These are phyloP conservation scores for Lamprotornis superbus DNA, from an alignment of 2,113 vertebrate genomes.

Conservation along the genomic window DNA sequence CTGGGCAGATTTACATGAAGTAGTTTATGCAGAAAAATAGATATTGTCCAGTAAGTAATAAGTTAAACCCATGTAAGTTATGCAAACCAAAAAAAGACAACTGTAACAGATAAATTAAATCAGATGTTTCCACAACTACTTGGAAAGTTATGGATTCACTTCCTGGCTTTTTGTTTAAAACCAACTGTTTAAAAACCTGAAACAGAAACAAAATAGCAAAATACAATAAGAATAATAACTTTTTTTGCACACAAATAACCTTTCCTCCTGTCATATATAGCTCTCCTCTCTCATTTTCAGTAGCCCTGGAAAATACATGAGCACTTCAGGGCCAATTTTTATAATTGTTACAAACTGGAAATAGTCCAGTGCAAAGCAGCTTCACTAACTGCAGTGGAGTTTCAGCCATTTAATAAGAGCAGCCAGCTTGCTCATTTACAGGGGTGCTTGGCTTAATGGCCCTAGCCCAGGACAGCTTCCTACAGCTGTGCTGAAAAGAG, in stretches of 20 bases:
- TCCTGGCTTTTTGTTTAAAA: neutral
- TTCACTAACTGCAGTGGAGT: neutral
- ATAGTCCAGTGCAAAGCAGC: neutral
- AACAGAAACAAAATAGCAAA: neutral
- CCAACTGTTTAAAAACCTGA: neutral
- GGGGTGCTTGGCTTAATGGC: neutral
- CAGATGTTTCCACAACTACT: neutral
- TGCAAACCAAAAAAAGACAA: neutral
- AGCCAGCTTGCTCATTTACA: neutral
- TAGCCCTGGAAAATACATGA: neutral
- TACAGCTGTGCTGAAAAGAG: neutral
- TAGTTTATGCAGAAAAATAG: neutral
- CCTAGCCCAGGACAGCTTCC: neutral
- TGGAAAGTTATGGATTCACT: neutral
- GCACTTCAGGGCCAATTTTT: neutral
- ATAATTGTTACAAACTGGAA: neutral
- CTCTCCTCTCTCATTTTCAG: neutral
- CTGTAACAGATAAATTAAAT: neutral
- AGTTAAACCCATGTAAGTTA: neutral
- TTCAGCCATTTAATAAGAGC: neutral
- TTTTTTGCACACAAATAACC: neutral
- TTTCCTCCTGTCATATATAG: neutral
- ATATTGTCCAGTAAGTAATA: neutral
- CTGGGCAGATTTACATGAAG: neutral
- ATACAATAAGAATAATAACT: neutral